Percentiles rank a stretch among this genome's conserved stretches.
Evolutionary conservation across 2,888 invertebrate genomes (phyloP).

Genomic region (Pyrrhosoma nymphula): DNA sequence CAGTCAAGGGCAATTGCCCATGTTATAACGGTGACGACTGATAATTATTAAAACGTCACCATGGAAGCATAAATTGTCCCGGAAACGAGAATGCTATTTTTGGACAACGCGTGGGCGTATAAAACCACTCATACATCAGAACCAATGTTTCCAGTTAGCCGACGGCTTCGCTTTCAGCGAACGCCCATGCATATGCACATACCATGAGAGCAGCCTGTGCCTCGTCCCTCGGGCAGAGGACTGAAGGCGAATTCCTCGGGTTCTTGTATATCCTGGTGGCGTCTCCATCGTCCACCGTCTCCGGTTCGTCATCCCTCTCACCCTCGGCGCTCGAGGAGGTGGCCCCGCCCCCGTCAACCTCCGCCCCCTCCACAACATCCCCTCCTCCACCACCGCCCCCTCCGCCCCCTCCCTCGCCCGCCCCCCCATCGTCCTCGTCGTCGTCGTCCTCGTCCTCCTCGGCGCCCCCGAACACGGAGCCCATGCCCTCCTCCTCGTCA

Average conservation of each 20-base stretch:
- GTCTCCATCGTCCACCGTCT: constrained; percentile 84
- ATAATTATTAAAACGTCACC: no score
- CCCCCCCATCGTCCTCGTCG: constrained; percentile 74
- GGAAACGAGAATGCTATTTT: no score
- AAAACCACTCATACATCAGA: no score
- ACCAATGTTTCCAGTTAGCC: no score
- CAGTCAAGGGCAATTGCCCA: no score
- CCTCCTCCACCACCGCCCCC: constrained; percentile 79
- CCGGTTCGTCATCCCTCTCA: constrained; percentile 77
- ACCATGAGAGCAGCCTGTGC: constrained; percentile 89
- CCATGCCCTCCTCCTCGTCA: constrained; percentile 74
- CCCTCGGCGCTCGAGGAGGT: background rate
- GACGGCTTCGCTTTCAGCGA: no score
- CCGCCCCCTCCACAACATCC: background rate
- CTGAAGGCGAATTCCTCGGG: constrained; percentile 92
- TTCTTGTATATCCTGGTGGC: constrained; percentile 92
- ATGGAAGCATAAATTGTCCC: no score
- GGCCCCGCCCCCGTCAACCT: background rate
- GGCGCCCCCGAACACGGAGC: constrained; percentile 73
- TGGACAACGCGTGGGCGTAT: no score
- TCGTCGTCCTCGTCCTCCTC: constrained; percentile 81
- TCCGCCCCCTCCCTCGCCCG: constrained; percentile 77
- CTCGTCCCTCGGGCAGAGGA: constrained; percentile 91
- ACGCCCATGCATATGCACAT: constrained; percentile 69
- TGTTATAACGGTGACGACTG: no score